Base-by-base conservation (phyloP, 92 coral and sea anemone species). In the Palythoa grandis region DNA sequence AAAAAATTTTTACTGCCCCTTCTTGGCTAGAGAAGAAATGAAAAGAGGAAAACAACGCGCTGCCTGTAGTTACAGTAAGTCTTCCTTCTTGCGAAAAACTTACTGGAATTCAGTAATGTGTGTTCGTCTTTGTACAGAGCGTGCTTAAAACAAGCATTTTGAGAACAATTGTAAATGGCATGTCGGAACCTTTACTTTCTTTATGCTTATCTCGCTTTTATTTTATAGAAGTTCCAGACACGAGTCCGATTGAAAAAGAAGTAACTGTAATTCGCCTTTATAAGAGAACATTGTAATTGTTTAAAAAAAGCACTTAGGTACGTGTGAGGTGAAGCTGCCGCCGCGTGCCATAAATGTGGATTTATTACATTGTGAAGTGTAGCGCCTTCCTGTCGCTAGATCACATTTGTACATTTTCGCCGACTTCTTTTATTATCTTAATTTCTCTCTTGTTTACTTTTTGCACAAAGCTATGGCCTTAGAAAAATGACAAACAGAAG, bases 331-430 rank as follows among this genome's bases (percentile, higher is more conserved):
- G 37, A 11, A 0, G 74, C 11, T 4, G 74, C 85, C 85, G 63
- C 7, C 85, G 85, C 74, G 19, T 43, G 50, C 79, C 85, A 52
- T 52, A 67, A 23, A 80, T 80, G 23, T 52, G 60, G 85, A 80
- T 48, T 61, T 74, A 80, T 66, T 80, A 80, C 85, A 80, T 39
- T 80, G 58, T 53, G 23, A 67, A 16, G 70, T 29, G 60, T 47
- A 80, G 85, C 75, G 85, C 85, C 85, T 80, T 67, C 74, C 85
- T 80, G 85, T 80, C 85, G 85, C 85, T 43, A 20, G 17, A 80
- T 52, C 74, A 80, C 85, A 40, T 65, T 80, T 68, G 85, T 80
- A 80, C 85, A 80, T 67, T 63, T 52, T 80, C 85, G 70, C 56
- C 85, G 85, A 66, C 57, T 66, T 80, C 85, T 79, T 79, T 79